Base-by-base conservation (phyloP, 2,113 vertebrate genomes). In the Phylloscopus trochilus region DNA sequence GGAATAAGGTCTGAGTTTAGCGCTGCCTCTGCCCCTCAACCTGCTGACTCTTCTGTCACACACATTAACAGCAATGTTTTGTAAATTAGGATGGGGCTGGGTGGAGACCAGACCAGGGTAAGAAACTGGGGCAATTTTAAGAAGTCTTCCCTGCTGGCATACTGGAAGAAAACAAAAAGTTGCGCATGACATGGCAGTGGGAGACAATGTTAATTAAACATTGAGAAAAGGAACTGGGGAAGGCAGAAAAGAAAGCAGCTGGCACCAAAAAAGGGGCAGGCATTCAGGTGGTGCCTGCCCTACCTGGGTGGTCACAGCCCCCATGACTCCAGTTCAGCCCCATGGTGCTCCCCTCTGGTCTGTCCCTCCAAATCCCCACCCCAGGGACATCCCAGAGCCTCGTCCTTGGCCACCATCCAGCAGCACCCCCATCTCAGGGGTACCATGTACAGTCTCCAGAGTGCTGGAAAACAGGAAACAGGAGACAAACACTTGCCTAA, bases 231-330 rank as follows among this genome's bases (percentile, higher is more conserved):
- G 51, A 43, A 35, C 6, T 5, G 8, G 6, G 21, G 46, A 60
- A 86, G 17, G 31, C 0, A 2, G 30, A 63, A 51, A 35, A 69
- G 16, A 55, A 75, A 64, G 52, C 22, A 77, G 11, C 35, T 17
- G 47, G 58, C 26, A 26, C 10, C 31, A 69, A 9, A 51, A 2
- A 2, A 20, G 5, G 17, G n/a, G 4, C 26, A 53, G 22, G 9
- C 1, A 0, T 6, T 24, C 27, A 82, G 35, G 56, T 67, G 35
- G 10, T 31, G 2, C 0, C 0, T 47, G 39, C 63, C 43, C 23
- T 51, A 4, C 33, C 18, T 0, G 0, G 3, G 16, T 20, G 8
- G 8, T 19, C 41, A 11, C 41, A 37, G 76, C 11, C 15, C 20
- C 35, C 8, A 9, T 10, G 12, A 43, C 24, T 46, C 19, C 33